These are phyloP conservation scores for Lacanobia wlatinum DNA, from an alignment of 2,888 invertebrate genomes.

Conservation along the genomic window DNA sequence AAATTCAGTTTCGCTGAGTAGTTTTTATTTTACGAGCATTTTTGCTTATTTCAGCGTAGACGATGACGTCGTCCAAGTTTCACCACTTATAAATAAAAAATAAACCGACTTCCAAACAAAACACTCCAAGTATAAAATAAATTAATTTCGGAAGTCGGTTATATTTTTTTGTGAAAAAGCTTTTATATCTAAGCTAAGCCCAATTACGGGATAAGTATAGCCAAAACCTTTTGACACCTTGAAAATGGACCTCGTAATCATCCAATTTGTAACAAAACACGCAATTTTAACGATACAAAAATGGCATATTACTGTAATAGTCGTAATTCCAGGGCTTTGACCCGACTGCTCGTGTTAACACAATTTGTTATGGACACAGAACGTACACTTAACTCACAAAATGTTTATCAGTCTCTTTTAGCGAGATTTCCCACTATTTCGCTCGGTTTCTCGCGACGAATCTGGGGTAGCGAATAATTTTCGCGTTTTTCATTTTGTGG, in stretches of 20 bases:
- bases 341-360: conserved; percentile 58
- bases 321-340: conserved; percentile 60
- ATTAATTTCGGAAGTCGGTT: too few species aligned
- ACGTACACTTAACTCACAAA: conserved; percentile 16
- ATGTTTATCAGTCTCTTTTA: conserved; percentile 35
- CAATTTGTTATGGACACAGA: conserved; percentile 60
- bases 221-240: conserved; percentile 29
- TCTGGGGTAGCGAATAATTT: conserved; percentile 34
- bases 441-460: conserved; percentile 13
- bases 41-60: too few species aligned
- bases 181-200: too few species aligned
- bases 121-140: too few species aligned
- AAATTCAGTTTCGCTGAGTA: too few species aligned
- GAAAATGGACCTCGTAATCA: conserved; percentile 19
- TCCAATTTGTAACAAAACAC: conserved; percentile 61
- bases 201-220: conserved; percentile 19
- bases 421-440: conserved; percentile 15
- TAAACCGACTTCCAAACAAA: too few species aligned
- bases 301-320: conserved; percentile 57
- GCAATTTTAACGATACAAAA: conserved; percentile 54
- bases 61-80: too few species aligned
- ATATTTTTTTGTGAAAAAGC: too few species aligned
- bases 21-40: too few species aligned
- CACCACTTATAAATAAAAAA: too few species aligned
- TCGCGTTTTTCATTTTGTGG: conserved; percentile 32